phyloP scores from a whole-genome alignment of 2,113 vertebrate genomes.

The Aphelocoma coerulescens region DNA sequence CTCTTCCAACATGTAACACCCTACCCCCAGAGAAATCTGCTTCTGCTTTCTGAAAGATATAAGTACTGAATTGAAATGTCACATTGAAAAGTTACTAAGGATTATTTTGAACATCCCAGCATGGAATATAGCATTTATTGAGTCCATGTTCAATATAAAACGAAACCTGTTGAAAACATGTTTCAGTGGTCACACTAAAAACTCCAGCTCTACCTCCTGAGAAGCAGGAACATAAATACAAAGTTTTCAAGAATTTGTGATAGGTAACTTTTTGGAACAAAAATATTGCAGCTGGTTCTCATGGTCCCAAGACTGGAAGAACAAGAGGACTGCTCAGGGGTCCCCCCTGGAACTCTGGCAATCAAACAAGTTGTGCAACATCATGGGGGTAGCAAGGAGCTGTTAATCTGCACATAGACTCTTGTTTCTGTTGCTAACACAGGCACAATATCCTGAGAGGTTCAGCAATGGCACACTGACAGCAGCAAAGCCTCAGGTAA shows the following conservation, averaged over 20 bases:
- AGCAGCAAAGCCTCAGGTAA: not conserved
- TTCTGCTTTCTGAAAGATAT: not conserved
- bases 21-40: not conserved
- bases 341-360: not conserved
- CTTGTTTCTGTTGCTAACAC: not conserved
- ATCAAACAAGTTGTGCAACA: fast-evolving
- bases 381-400: not conserved
- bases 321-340: not conserved
- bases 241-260: not conserved
- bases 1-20: not conserved
- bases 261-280: not conserved
- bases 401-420: not conserved
- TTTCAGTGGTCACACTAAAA: not conserved
- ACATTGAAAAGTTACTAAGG: not conserved
- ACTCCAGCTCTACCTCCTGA: not conserved
- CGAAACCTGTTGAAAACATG: not conserved
- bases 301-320: not conserved
- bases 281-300: not conserved
- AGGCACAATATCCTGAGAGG: not conserved
- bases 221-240: not conserved
- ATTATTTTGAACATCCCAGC: not conserved
- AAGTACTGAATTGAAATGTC: not conserved
- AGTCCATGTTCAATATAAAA: not conserved
- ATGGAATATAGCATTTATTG: not conserved
- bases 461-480: not conserved